A percentile compares a stretch with the other conserved stretches of the same genome.
These are phyloP conservation scores for Polydrusus pterygomalis DNA, from an alignment of 2,888 invertebrate species.

Conservation along the genomic window DNA sequence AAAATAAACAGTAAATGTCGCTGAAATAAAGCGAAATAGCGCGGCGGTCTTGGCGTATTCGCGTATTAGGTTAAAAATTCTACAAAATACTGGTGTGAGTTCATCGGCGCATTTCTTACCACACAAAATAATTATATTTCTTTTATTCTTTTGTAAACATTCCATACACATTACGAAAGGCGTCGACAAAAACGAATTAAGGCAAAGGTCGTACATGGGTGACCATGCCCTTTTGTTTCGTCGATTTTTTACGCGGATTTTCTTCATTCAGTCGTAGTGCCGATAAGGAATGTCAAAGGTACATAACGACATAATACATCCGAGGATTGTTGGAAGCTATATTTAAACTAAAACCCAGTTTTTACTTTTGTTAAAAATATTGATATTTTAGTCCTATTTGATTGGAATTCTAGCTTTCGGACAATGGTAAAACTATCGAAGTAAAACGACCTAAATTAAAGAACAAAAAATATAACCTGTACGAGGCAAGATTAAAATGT, in stretches of 20 bases:
- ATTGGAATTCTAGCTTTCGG: neutral
- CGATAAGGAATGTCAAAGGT: constrained; percentile 5
- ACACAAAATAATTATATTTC: neutral
- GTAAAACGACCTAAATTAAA: neutral
- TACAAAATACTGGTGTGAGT: too few species aligned
- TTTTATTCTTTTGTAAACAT: neutral
- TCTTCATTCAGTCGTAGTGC: constrained; percentile 2
- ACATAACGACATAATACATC: neutral
- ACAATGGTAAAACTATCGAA: neutral
- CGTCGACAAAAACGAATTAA: constrained; percentile 3
- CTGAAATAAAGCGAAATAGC: too few species aligned
- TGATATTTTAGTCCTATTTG: neutral
- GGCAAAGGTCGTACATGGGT: constrained; percentile 3
- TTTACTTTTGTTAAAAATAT: neutral
- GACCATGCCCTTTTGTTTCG: constrained; percentile 7
- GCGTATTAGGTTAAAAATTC: too few species aligned
- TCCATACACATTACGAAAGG: neutral
- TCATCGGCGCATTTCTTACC: too few species aligned
- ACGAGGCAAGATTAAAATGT: too few species aligned
- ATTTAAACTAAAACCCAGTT: neutral
- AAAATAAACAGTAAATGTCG: too few species aligned
- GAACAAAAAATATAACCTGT: too few species aligned
- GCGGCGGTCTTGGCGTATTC: too few species aligned
- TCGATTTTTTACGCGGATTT: constrained; percentile 4
- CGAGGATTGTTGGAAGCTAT: constrained; percentile 13